Percentiles rank a stretch among this genome's conserved stretches.
Evolutionary conservation across 2,797 vertebrate genomes (phyloP).

Genomic region (Coracias cyanogaster): DNA sequence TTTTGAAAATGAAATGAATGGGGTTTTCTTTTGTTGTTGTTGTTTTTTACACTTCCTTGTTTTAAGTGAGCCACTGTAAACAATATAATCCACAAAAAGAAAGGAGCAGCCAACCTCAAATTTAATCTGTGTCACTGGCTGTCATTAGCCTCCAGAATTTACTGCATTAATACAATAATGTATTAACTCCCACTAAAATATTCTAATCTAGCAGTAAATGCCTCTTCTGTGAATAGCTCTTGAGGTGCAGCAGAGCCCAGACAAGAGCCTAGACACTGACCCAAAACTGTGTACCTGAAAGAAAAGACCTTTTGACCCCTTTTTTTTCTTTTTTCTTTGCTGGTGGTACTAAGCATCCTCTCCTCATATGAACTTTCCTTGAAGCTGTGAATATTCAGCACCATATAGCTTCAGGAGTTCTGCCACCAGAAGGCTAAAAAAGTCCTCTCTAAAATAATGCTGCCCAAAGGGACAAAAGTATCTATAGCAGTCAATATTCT

Average conservation of each 20-base stretch:
- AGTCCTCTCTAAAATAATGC: not conserved
- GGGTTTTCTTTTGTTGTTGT: not conserved
- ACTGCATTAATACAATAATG: not conserved
- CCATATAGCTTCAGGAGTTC: not conserved
- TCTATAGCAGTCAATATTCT: not conserved
- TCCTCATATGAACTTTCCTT: not conserved
- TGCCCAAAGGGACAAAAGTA: not conserved
- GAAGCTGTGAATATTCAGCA: not conserved
- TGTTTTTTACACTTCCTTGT: not conserved
- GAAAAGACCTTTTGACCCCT: not conserved
- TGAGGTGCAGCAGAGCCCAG: not conserved
- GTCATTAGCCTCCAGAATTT: not conserved
- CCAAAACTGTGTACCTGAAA: not conserved
- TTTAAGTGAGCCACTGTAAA: not conserved
- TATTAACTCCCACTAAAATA: not conserved
- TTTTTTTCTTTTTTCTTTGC: not conserved
- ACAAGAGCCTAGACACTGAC: not conserved
- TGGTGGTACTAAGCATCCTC: not conserved
- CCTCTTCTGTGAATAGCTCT: not conserved
- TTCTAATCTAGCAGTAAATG: not conserved
- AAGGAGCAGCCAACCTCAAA: not conserved
- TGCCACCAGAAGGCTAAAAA: not conserved
- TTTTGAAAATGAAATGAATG: not conserved
- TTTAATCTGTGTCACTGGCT: not conserved
- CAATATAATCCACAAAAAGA: not conserved